Evolutionary conservation across 1,140 invertebrate genomes (phyloP).

Genomic region (Carposina sasakii): DNA sequence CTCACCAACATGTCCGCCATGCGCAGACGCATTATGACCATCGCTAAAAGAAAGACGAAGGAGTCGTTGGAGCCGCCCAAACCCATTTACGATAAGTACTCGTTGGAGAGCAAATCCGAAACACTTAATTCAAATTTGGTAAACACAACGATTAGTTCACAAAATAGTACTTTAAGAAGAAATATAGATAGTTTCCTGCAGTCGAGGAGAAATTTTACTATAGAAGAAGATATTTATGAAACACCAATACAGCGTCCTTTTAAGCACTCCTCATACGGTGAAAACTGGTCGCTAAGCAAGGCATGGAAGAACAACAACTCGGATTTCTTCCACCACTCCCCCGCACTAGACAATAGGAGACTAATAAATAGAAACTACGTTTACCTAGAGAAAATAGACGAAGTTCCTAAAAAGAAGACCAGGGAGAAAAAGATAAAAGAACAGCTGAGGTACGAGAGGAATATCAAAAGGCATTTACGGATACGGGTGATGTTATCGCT

Average conservation of each 20-base stretch:
- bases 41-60: conserved; percentile 49
- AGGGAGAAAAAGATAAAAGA: conserved; percentile 54
- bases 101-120: conserved; percentile 39
- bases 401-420: conserved; percentile 43
- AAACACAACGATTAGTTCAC: conserved; percentile 50
- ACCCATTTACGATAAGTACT: conserved; percentile 31
- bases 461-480: conserved; percentile 66
- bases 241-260: conserved; percentile 45
- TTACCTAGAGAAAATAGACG: conserved; percentile 48
- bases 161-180: conserved; percentile 45
- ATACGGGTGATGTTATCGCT: conserved; percentile 68
- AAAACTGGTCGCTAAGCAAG: conserved; percentile 66
- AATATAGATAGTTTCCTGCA: conserved; percentile 60
- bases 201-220: conserved; percentile 48
- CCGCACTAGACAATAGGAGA: conserved; percentile 26
- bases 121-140: conserved; percentile 48
- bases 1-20: conserved; percentile 63
- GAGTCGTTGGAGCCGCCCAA: conserved; percentile 33
- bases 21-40: conserved; percentile 52
- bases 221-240: conserved; percentile 60
- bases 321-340: conserved; percentile 46
- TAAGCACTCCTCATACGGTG: conserved; percentile 51
- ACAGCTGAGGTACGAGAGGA: conserved; percentile 62
- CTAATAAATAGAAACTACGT: conserved; percentile 33
- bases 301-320: conserved; percentile 55